A percentile compares a stretch with the other conserved stretches of the same genome.
Evolutionary conservation across 2,113 vertebrate genomes (phyloP).

Genomic region (Elephantulus edwardii): DNA sequence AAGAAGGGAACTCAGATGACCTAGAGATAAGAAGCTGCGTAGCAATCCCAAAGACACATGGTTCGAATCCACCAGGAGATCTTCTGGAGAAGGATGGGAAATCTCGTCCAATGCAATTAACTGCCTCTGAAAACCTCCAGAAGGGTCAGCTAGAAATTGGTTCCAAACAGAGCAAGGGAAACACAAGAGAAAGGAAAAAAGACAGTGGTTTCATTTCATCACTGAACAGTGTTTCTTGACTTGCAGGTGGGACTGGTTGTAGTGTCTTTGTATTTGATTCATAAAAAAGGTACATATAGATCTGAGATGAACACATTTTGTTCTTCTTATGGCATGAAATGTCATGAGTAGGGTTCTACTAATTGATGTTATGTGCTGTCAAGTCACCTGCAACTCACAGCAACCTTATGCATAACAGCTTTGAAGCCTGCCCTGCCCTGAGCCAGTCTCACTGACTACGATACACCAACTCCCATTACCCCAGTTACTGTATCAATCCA

Average conservation of each 20-base stretch:
- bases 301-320: background rate
- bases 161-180: no score
- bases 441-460: no score
- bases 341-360: background rate
- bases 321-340: background rate
- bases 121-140: no score
- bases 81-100: background rate
- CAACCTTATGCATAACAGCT: no score
- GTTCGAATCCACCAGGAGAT: background rate
- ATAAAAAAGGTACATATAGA: background rate
- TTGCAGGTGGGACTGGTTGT: background rate
- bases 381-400: no score
- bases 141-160: background rate
- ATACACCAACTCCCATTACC: no score
- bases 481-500: no score
- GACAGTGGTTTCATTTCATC: background rate
- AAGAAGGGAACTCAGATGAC: background rate
- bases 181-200: background rate
- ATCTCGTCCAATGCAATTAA: no score
- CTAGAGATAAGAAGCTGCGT: background rate
- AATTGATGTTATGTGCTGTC: no score
- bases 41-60: background rate
- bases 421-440: no score
- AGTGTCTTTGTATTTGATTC: background rate
- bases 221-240: conserved; percentile 21